phyloP scores from a whole-genome alignment of 2,888 invertebrate genomes.

The Ligdia adustata region DNA sequence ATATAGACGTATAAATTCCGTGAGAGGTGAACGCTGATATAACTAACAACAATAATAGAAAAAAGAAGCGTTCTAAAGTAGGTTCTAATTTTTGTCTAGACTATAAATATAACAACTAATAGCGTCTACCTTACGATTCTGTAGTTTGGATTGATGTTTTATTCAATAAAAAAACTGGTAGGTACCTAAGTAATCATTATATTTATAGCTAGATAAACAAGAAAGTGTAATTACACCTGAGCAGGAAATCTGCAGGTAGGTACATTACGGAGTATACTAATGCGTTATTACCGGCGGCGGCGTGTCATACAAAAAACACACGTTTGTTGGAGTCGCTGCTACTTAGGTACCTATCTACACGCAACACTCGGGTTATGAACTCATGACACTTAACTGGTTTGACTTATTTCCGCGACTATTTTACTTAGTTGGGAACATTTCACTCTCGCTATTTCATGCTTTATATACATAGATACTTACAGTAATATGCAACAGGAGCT shows the following conservation, averaged over 20 bases:
- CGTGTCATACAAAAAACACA: slow-evolving; percentile 34
- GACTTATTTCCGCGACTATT: slow-evolving; percentile 18
- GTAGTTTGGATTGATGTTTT: not conserved
- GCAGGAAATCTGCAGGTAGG: slow-evolving; percentile 6
- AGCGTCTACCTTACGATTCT: no score
- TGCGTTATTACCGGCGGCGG: slow-evolving; percentile 20
- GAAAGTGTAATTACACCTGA: slow-evolving; percentile 11
- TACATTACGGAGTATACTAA: not conserved
- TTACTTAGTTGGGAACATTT: slow-evolving; percentile 1
- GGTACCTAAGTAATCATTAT: no score
- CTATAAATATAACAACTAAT: no score
- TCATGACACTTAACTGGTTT: slow-evolving; percentile 16
- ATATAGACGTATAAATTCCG: no score
- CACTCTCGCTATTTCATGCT: no score
- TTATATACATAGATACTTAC: no score
- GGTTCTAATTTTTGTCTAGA: no score
- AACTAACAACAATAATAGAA: no score
- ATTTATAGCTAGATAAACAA: not conserved
- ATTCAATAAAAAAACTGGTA: not conserved
- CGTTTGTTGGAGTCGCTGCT: not conserved
- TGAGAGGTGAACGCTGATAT: no score
- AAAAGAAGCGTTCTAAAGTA: no score
- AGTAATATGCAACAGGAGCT: no score
- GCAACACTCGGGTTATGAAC: slow-evolving; percentile 19
- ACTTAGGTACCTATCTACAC: slow-evolving; percentile 12